Percentiles rank a stretch among this genome's conserved stretches.
Evolutionary conservation across 2,797 vertebrate species (phyloP).

Genomic region (Acrossocheilus fasciatus): DNA sequence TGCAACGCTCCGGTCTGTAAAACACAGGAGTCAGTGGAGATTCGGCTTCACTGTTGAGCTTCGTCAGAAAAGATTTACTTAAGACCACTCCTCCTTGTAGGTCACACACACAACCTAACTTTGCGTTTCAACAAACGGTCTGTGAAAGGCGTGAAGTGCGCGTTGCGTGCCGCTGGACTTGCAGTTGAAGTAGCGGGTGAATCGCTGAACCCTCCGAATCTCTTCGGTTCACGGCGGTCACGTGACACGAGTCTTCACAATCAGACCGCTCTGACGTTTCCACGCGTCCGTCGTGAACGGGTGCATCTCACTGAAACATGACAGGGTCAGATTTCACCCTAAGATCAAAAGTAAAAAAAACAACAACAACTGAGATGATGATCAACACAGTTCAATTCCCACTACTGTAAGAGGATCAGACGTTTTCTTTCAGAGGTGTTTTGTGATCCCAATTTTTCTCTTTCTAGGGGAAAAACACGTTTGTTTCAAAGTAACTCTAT

Average conservation of each 20-base stretch:
- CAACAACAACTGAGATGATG: neutral
- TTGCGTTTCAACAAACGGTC: neutral
- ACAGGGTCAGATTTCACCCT: neutral
- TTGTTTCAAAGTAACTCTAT: neutral
- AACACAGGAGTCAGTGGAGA: neutral
- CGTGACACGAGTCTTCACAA: conserved; percentile 21
- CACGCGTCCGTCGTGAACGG: conserved; percentile 1
- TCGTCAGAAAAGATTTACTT: neutral
- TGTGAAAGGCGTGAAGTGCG: neutral
- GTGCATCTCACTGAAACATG: neutral
- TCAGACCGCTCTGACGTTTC: conserved; percentile 26
- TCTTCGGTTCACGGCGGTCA: conserved; percentile 14
- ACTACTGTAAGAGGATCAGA: neutral
- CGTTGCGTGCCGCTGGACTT: conserved; percentile 9
- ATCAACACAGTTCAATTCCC: neutral
- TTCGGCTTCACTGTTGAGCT: conserved; percentile 15
- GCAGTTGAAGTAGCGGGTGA: neutral
- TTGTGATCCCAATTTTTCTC: neutral
- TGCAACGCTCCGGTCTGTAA: neutral
- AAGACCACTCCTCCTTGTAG: neutral
- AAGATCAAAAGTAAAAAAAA: neutral
- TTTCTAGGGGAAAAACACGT: neutral
- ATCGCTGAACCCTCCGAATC: neutral
- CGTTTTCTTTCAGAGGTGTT: neutral
- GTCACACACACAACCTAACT: conserved; percentile 11